These are phyloP conservation scores for Thyatira batis DNA, from an alignment of 2,888 invertebrate genomes.

Conservation along the genomic window DNA sequence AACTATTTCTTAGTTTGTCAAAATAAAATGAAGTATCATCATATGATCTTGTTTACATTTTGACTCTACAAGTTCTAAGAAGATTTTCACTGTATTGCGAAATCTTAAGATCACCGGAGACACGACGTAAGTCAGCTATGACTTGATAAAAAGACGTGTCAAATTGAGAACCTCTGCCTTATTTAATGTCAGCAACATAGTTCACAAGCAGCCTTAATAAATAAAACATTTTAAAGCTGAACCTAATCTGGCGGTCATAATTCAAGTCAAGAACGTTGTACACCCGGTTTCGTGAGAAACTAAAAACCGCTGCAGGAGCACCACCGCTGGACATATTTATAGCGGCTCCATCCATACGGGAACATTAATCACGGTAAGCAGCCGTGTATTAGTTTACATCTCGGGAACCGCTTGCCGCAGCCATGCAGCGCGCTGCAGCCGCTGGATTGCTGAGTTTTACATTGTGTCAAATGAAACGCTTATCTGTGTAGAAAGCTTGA, in stretches of 20 bases:
- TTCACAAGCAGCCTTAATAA: too few relatives aligned
- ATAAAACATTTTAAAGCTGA: too few relatives aligned
- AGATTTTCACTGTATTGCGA: too few relatives aligned
- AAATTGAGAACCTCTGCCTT: too few relatives aligned
- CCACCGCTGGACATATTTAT: slow-evolving; percentile 2
- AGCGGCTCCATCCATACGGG: slow-evolving; percentile 4
- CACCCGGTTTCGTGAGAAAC: background rate
- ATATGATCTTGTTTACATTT: too few relatives aligned
- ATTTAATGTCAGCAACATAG: too few relatives aligned
- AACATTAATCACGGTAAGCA: slow-evolving; percentile 4
- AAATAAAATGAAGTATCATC: too few relatives aligned
- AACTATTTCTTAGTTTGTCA: too few relatives aligned
- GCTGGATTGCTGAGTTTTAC: slow-evolving; percentile 2
- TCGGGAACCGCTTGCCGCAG: background rate
- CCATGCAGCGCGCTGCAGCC: background rate
- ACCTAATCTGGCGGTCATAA: background rate
- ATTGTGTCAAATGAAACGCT: slow-evolving; percentile 3
- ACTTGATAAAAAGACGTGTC: too few relatives aligned
- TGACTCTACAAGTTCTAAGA: too few relatives aligned
- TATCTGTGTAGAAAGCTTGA: slow-evolving; percentile 1
- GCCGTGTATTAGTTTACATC: slow-evolving; percentile 4
- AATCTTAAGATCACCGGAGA: too few relatives aligned
- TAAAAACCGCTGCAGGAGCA: slow-evolving; percentile 1
- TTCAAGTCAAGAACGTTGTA: slow-evolving; percentile 1
- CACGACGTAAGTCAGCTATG: too few relatives aligned